Evolutionary conservation across 2,113 vertebrate species (phyloP), one percentile per base, ranked within the genome.

Genomic region (Protobothrops mucrosquamatus): DNA sequence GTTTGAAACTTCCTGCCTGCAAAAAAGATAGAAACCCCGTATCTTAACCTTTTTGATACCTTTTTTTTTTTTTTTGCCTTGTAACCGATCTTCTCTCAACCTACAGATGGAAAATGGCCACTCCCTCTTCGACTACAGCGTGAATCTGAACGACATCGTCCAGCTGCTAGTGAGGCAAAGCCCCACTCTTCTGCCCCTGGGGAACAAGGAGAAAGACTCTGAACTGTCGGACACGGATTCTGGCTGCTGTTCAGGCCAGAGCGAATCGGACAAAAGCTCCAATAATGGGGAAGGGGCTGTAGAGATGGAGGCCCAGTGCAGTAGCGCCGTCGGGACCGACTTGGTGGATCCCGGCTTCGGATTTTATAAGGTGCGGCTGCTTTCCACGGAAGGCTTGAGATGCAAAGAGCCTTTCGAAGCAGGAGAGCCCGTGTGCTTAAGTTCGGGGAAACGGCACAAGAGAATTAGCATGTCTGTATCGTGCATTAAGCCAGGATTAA

Each of bases 221-320:
- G 99, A 99, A 92, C 98, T 99, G 7, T 99, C 99, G 0, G 99
- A 99, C 97, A 99, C 98, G 0, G 99, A 99, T 95, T 99, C 99
- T 0, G 99, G 99, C 96, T 99, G 99, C 12, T 98, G 99, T 91
- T 98, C 99, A 4, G 98, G 98, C 81, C 99, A 98, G 92, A 99
- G 99, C 0, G 99, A 99, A 93, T 99, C 98, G 0, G 99, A 99
- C 96, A 99, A 99, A 94, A 98, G 97, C 94, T 99, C 99, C 0
- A 99, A 98, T 81, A 98, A 98, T 0, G 98, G 98, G 0, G 99
- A 99, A 94, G 97, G 89, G 0, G 97, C 98, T 39, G 93, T 94
- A 20, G 98, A 99, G 61, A 92, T 97, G 0, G 98, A 98, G 0
- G 96, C 97, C 0, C 98, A 98, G 91, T 97, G 98, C 0, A 92